phyloP scores from a whole-genome alignment of 2,888 invertebrate genomes.

The Drosophila multiciliata region DNA sequence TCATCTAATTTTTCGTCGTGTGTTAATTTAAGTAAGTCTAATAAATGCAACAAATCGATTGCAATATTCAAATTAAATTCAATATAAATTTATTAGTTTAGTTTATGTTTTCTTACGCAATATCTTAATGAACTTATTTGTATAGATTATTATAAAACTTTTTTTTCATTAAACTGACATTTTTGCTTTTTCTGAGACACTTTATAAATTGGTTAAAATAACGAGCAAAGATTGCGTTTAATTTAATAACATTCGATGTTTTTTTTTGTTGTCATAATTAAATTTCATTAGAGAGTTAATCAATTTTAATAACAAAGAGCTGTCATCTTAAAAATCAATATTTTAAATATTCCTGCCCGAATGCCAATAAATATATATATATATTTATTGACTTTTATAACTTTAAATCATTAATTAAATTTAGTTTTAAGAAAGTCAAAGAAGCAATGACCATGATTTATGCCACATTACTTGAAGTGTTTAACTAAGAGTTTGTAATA shows the following conservation, averaged over 20 bases:
- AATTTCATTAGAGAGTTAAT: neutral
- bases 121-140: neutral
- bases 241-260: neutral
- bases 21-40: neutral
- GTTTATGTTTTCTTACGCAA: neutral
- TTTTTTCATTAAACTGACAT: neutral
- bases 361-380: neutral
- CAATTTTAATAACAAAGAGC: neutral
- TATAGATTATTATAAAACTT: neutral
- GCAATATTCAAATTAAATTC: neutral
- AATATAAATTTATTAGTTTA: neutral
- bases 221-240: neutral
- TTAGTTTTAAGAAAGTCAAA: neutral
- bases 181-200: neutral
- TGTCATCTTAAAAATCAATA: neutral
- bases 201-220: neutral
- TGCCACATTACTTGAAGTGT: neutral
- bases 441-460: neutral
- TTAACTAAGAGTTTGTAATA: slow-evolving; percentile 6
- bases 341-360: neutral
- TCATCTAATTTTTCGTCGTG: neutral
- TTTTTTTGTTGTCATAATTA: neutral
- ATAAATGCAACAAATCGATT: neutral
- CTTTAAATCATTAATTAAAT: neutral
- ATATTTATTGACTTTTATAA: neutral